Percentiles rank a stretch among this genome's conserved stretches.
These are phyloP conservation scores for Rhyzopertha dominica DNA, from an alignment of 1,140 invertebrate genomes.

Conservation along the genomic window DNA sequence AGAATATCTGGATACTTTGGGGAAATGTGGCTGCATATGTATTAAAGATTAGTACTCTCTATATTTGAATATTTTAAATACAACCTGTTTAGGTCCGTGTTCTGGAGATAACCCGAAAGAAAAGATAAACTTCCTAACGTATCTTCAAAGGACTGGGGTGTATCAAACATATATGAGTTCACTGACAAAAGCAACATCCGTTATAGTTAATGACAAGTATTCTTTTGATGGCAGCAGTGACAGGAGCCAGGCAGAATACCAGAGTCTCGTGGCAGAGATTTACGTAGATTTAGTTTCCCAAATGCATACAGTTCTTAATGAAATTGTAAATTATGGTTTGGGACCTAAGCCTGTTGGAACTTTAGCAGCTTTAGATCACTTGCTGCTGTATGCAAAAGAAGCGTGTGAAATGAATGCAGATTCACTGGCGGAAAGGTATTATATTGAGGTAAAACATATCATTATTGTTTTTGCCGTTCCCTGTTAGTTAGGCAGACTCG, in stretches of 20 bases:
- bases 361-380: not conserved
- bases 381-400: constrained; percentile 32
- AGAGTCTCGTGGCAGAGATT: constrained; percentile 28
- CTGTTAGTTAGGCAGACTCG: no score
- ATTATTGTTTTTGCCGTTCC: not conserved
- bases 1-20: constrained; percentile 7
- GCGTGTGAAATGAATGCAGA: constrained; percentile 22
- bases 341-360: not conserved
- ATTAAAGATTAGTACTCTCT: constrained; percentile 6
- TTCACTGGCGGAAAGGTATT: constrained; percentile 28
- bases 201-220: constrained; percentile 25
- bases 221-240: constrained; percentile 13
- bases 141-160: constrained; percentile 22
- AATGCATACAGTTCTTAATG: constrained; percentile 31
- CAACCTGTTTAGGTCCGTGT: not conserved
- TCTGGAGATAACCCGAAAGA: constrained; percentile 1
- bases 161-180: constrained; percentile 30
- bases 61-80: not conserved
- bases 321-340: constrained; percentile 14
- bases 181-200: constrained; percentile 21
- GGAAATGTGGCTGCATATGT: not conserved
- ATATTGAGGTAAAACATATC: constrained; percentile 24
- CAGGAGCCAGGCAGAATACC: constrained; percentile 17
- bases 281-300: constrained; percentile 25
- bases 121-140: constrained; percentile 17